Evolutionary conservation across 2,888 invertebrate genomes (phyloP), one percentile per base, ranked within the genome.

Genomic region (Xestia c-nigrum): DNA sequence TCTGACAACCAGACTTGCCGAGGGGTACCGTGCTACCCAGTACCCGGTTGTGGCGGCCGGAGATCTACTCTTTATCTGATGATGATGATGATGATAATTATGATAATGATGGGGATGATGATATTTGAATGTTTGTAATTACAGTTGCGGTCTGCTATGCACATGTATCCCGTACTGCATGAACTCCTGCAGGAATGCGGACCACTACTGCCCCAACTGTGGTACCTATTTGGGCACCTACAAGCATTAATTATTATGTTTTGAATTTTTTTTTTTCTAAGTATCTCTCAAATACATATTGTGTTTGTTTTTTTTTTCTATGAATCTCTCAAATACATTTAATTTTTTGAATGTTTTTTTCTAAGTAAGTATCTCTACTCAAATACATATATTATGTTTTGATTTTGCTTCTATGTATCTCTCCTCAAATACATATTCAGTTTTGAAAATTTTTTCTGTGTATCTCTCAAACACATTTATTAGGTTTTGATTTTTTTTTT

Each of bases 151-250:
- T 46, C 31, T 69, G n/a, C 61, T 68, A 19, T 97, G 97, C 97
- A 97, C 97, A 0, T 97, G 97, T 79, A 94, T 96, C 10, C 97
- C 97, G 0, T 97, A 97, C 85, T 97, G 97, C 85, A 93, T 96
- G 92, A 94, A 97, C 59, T 94, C 96, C 43, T 97, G 97, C 87
- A 95, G 96, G 84, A 97, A 94, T 83, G 94, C 95, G 31, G 96
- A 97, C 65, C 97, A 97, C 88, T 97, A 96, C 82, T 97, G 97
- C 84, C 97, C 97, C 1, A 95, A 96, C 80, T 97, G 97, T 85
- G 94, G 92, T 72, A 91, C 97, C 4, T 97, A 94, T 81, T 93
- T 97, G 72, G 97, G 97, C 77, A 95, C 96, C 40, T 97, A 95
- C 61, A 84, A 69, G 59, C 68, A 12, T 19, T n/a, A 31, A 55